phyloP scores from a whole-genome alignment of 1,140 invertebrate genomes.

The Drosophila neocordata region DNA sequence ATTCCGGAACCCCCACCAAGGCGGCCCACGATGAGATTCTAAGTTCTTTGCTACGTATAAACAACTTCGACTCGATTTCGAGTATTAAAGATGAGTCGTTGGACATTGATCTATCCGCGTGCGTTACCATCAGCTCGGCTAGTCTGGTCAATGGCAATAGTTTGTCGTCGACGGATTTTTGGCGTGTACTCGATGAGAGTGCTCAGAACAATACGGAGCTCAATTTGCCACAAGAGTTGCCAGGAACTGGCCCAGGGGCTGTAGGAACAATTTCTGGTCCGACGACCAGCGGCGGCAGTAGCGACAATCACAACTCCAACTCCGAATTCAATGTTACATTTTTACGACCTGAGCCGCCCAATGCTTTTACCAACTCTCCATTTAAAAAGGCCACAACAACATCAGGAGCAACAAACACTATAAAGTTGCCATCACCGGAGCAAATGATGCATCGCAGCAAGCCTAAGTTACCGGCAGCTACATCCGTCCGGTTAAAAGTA shows the following conservation, averaged over 20 bases:
- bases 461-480: constrained; percentile 54
- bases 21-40: constrained; percentile 78
- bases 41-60: constrained; percentile 72
- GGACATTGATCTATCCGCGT: constrained; percentile 80
- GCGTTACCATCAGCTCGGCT: constrained; percentile 74
- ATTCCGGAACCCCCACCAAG: constrained; percentile 65
- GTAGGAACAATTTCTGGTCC: constrained; percentile 5
- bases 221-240: constrained; percentile 55
- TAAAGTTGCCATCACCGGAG: constrained; percentile 48
- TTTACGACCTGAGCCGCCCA: constrained; percentile 64
- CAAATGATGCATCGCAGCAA: constrained; percentile 59
- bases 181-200: constrained; percentile 76
- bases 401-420: constrained; percentile 26
- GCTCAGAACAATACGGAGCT: constrained; percentile 74
- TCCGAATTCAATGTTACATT: constrained; percentile 68
- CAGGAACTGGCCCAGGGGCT: constrained; percentile 37
- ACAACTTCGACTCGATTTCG: constrained; percentile 79
- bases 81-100: constrained; percentile 81
- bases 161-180: constrained; percentile 78
- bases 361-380: constrained; percentile 69
- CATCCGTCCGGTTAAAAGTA: constrained; percentile 60
- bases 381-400: constrained; percentile 51
- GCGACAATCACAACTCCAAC: constrained; percentile 57
- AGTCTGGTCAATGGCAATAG: constrained; percentile 74
- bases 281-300: constrained; percentile 30